Conservation (phyloP, 1,140 invertebrate genomes). For the Laupala kohalensis region DNA sequence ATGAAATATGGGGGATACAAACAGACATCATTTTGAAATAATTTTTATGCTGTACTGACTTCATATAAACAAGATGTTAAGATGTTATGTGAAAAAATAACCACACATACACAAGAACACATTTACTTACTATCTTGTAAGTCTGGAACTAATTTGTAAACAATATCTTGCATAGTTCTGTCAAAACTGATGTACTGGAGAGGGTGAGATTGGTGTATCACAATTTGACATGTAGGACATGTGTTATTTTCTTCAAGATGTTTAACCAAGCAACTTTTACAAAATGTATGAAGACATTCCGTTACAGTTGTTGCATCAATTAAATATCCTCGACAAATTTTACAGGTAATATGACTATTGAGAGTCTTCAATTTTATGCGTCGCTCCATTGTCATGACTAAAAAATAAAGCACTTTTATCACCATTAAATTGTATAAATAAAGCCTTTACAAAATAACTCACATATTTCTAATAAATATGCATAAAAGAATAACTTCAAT, state of each 20-base stretch:
- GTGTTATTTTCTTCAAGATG: constrained; percentile 94
- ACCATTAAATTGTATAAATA: too few species aligned
- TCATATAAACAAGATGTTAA: too few species aligned
- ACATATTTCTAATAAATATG: too few species aligned
- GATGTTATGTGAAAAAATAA: too few species aligned
- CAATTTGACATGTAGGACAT: constrained; percentile 90
- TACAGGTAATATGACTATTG: constrained; percentile 87
- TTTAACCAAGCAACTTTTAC: constrained; percentile 94
- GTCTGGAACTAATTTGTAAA: constrained; percentile 90
- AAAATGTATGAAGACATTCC: constrained; percentile 96
- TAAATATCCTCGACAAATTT: constrained; percentile 90
- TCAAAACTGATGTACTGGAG: constrained; percentile 95
- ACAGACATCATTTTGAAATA: too few species aligned
- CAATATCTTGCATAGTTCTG: constrained; percentile 96
- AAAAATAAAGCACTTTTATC: not conserved
- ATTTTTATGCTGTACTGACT: too few species aligned
- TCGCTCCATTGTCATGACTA: constrained; percentile 62
- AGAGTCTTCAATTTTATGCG: constrained; percentile 81
- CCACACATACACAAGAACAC: not conserved
- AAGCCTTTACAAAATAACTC: too few species aligned
- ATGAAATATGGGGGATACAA: too few species aligned
- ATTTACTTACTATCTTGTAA: constrained; percentile 73
- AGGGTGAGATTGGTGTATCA: constrained; percentile 95
- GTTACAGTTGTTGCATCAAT: constrained; percentile 95
- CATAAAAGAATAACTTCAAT: too few species aligned